Evolutionary conservation across 2,888 invertebrate genomes (phyloP).

Genomic region (Erebia ligea): DNA sequence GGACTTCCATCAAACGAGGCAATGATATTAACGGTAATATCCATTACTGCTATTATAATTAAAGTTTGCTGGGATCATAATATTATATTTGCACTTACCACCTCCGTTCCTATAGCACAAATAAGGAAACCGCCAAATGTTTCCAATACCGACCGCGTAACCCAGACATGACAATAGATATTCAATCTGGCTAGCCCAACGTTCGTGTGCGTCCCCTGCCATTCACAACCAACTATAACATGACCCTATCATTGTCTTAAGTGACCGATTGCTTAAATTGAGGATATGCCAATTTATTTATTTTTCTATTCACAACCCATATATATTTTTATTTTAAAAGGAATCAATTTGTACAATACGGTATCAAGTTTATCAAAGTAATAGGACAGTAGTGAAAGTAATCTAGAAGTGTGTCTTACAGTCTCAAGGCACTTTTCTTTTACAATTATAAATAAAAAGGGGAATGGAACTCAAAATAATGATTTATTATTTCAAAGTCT

Average conservation of each 20-base stretch:
- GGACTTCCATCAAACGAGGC: too few species aligned
- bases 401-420: too few species aligned
- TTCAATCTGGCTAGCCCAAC: conserved; percentile 89
- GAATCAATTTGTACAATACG: background rate
- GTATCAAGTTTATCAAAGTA: background rate
- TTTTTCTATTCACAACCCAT: conserved; percentile 15
- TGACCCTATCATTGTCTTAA: conserved; percentile 40
- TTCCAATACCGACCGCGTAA: conserved; percentile 93
- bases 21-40: too few species aligned
- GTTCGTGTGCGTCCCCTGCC: conserved; percentile 78
- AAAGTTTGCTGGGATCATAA: too few species aligned
- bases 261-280: conserved; percentile 48
- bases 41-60: too few species aligned
- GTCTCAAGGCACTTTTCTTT: too few species aligned
- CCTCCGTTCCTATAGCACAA: conserved; percentile 93
- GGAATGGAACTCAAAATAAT: background rate
- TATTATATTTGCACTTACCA: conserved; percentile 76
- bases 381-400: too few species aligned
- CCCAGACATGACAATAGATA: conserved; percentile 92
- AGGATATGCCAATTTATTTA: conserved; percentile 60
- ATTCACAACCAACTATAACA: conserved; percentile 50
- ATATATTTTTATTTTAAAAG: conserved; percentile 8
- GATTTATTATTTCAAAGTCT: conserved; percentile 51
- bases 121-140: conserved; percentile 94
- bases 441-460: too few species aligned